These are phyloP conservation scores for Rhingia rostrata DNA, from an alignment of 2,888 invertebrate genomes.

Conservation along the genomic window DNA sequence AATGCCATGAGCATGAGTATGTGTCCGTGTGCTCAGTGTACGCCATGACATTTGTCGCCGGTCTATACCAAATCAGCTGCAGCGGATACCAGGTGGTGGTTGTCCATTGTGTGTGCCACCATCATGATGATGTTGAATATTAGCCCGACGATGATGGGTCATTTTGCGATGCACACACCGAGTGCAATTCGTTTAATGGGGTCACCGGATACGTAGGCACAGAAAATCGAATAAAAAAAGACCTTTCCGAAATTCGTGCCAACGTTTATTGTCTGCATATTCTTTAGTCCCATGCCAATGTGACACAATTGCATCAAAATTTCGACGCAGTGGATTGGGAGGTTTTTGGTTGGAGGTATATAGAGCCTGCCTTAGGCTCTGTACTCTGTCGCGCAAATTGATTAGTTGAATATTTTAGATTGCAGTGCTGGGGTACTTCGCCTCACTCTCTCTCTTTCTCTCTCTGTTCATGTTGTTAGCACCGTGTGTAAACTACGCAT, in stretches of 20 bases:
- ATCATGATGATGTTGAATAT: constrained; percentile 23
- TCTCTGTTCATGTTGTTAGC: constrained; percentile 6
- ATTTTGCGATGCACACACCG: constrained; percentile 22
- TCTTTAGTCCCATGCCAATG: constrained; percentile 13
- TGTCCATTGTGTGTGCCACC: too few relatives aligned
- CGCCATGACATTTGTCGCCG: constrained; percentile 38
- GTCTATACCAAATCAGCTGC: too few relatives aligned
- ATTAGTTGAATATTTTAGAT: constrained; percentile 74
- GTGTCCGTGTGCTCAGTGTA: neutral
- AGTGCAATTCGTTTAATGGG: constrained; percentile 48
- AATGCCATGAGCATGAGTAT: constrained; percentile 14
- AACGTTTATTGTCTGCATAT: constrained; percentile 64
- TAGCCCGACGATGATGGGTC: constrained; percentile 49
- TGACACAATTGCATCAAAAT: constrained; percentile 68
- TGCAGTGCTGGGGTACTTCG: constrained; percentile 33
- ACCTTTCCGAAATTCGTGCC: constrained; percentile 51
- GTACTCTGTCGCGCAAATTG: constrained; percentile 64
- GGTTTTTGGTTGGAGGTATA: constrained; percentile 10
- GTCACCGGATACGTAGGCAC: constrained; percentile 47
- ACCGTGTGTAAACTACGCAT: constrained; percentile 59
- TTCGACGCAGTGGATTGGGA: constrained; percentile 68
- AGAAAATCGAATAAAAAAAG: neutral
- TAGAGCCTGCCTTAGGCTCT: constrained; percentile 30
- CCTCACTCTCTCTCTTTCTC: constrained; percentile 4
- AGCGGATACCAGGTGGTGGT: too few relatives aligned